Evolutionary conservation across 2,797 vertebrate genomes (phyloP), one percentile per base, ranked within the genome.

Genomic region (Carapus acus): DNA sequence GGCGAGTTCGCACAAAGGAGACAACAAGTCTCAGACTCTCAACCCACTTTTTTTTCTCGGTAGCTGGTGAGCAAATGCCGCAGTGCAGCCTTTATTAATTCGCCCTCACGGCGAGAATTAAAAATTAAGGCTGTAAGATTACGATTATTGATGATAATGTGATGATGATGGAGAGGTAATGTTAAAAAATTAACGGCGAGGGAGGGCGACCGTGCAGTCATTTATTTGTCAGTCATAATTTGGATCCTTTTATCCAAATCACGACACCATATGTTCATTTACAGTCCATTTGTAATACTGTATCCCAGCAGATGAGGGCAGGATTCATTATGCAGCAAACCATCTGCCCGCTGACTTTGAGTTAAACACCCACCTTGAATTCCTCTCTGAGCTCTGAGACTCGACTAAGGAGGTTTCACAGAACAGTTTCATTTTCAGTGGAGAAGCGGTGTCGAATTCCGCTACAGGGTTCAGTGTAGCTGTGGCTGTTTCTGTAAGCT

Each of bases 301-400:
- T 50, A 33, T 46, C 41, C 62, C 50, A 67, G 77, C 80, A 82
- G 77, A 73, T 49, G 82, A 80, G 74, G 80, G 81, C 77, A 77
- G 65, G 69, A 55, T 81, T 52, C 58, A 59, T 67, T 74, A 51
- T 31, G 43, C 31, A 48, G 50, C 45, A 9, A 33, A 48, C 15
- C 19, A 12, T 51, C 17, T 48, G 15, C 1, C 22, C 17, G 14
- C 23, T 33, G 31, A 33, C 29, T 19, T 27, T 33, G 31, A 33
- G 41, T 19, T 16, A 33, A 22, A 15, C 11, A 9, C 22, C 34
- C 13, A 36, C 4, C 34, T n/a, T 15, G 13, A 36, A 11, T 4
- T 27, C 24, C 24, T n/a, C 9, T 33, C 9, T 15, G 4, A 36
- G 34, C 12, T 36, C 13, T 36, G 34, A 15, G 34, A 36, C 34